phyloP scores from a whole-genome alignment of 2,888 invertebrate species.

The Oligia latruncula region DNA sequence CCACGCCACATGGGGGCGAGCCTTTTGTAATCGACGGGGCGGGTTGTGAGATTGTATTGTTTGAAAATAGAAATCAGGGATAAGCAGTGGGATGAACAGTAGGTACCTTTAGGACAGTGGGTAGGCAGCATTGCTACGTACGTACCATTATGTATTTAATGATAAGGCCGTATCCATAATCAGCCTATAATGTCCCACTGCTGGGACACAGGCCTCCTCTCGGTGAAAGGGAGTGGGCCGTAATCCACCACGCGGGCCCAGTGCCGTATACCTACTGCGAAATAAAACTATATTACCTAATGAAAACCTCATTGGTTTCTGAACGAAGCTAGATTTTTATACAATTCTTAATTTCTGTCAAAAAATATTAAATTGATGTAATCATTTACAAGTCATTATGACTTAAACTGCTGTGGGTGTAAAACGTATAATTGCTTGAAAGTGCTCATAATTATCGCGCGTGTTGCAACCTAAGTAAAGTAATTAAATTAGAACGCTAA shows the following conservation, averaged over 20 bases:
- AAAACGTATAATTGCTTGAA: conserved; percentile 38
- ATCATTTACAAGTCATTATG: conserved; percentile 16
- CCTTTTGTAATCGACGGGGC: no score
- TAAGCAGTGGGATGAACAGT: not conserved
- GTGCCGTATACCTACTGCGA: not conserved
- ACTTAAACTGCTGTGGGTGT: not conserved
- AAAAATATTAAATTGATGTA: not conserved
- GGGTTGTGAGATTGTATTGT: not conserved
- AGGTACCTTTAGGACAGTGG: not conserved
- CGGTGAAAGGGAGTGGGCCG: no score
- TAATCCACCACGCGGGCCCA: no score
- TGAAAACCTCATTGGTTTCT: not conserved
- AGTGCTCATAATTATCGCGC: conserved; percentile 6
- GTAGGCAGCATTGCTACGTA: not conserved
- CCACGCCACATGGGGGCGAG: no score
- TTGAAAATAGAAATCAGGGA: not conserved
- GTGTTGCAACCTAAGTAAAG: not conserved
- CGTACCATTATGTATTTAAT: not conserved
- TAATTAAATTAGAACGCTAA: conserved; percentile 20
- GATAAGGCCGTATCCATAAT: not conserved
- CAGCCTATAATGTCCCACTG: no score
- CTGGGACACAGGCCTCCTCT: no score
- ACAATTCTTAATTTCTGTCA: not conserved
- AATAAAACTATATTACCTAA: not conserved
- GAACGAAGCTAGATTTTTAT: not conserved